A percentile compares a stretch with the other conserved stretches of the same genome.
Conservation (phyloP, 2,888 invertebrate species). For the Tethea ocularis region DNA sequence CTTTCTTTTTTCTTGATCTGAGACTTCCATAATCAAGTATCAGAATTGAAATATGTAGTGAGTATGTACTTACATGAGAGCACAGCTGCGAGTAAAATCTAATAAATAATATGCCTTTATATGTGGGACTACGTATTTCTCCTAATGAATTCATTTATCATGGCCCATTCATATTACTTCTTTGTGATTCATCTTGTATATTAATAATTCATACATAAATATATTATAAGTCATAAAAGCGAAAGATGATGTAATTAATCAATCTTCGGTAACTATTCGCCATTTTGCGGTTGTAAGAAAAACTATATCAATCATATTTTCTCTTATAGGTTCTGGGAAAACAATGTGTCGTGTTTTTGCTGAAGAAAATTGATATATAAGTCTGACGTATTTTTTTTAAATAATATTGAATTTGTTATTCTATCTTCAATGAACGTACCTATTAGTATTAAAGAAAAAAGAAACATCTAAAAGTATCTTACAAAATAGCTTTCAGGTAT, state of each 20-base stretch:
- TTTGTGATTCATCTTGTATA: neutral
- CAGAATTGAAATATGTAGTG: neutral
- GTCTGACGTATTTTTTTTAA: neutral
- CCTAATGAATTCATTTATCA: slow-evolving; percentile 4
- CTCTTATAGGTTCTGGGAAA: neutral
- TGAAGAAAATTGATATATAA: neutral
- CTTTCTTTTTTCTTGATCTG: too few relatives aligned
- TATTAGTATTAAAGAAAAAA: neutral
- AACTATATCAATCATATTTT: neutral
- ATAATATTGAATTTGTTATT: neutral
- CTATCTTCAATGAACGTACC: neutral
- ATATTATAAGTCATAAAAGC: neutral
- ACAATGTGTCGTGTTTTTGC: neutral
- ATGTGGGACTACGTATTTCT: neutral
- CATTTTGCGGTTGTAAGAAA: neutral
- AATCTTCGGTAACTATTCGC: neutral
- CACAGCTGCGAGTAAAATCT: slow-evolving; percentile 3
- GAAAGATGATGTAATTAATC: slow-evolving; percentile 1
- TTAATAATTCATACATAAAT: neutral
- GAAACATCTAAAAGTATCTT: too few relatives aligned
- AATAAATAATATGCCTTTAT: slow-evolving; percentile 4
- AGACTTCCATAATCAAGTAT: neutral
- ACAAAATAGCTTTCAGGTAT: too few relatives aligned
- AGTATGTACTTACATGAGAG: neutral
- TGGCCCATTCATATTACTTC: neutral